Evolutionary conservation across 2,113 vertebrate genomes (phyloP), one percentile per base, ranked within the genome.

Genomic region (Numenius arquata): DNA sequence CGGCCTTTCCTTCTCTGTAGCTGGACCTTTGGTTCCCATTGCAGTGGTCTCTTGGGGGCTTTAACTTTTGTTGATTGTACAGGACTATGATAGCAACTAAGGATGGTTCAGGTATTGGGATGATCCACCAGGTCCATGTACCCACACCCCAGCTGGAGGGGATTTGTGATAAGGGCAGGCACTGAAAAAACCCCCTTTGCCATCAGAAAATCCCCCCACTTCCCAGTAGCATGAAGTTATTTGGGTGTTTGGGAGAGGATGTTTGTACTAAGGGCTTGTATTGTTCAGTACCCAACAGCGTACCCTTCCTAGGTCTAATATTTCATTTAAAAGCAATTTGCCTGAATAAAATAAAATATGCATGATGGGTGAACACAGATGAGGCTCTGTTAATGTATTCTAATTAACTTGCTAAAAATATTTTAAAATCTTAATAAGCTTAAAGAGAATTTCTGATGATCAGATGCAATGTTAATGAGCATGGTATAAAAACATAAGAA

Each of bases 361-460:
- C 95, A 96, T 96, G 96, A 96, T 95, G 95, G 95, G 92, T 95
- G 96, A 97, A 96, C 96, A 97, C 96, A 95, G 95, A 96, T 95
- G 95, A 97, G 96, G 96, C 87, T 95, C 91, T 85, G 77, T 93
- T 97, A 96, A 97, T 96, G 91, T 96, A 97, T 97, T 97, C 95
- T 97, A 96, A 97, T 97, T 97, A 96, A 94, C 96, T 95, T 96
- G 94, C 96, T 96, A 97, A 97, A 97, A 97, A 97, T 97, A 96
- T 96, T 97, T 97, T 96, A 95, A 97, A 96, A 95, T 96, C 95
- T 96, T 97, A 97, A 96, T 96, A 97, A 96, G 93, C 94, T 96
- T 96, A 96, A 96, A 95, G 94, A 97, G 94, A 95, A 94, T 95
- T 88, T 93, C 96, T 93, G 96, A 91, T 96, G 96, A 95, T 96